Evolutionary conservation across 2,888 invertebrate species (phyloP), one percentile per base, ranked within the genome.

Genomic region (Eupithecia dodoneata): DNA sequence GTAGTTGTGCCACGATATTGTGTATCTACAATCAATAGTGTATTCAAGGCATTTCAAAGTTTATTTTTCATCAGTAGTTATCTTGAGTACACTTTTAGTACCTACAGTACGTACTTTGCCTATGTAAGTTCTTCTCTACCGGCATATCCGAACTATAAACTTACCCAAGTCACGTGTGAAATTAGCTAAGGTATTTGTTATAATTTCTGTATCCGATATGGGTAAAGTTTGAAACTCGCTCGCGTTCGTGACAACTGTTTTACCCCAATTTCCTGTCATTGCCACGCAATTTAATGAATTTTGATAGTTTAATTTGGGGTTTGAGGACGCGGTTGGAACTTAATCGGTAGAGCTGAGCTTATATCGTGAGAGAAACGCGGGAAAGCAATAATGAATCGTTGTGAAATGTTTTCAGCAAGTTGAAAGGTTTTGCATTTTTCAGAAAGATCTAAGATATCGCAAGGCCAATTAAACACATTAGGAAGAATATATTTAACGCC

Each of bases 231-330:
- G 30, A 47, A 77, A 79, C 73, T 59, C 41, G 72, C 78, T 71
- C 75, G 79, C 73, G 77, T 79, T 75, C 79, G 80, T 79, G 80
- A 81, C 81, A 78, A 80, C 80, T 80, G 78, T 74, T 72, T 74
- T 72, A 79, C 80, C 79, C 76, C 78, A 80, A 80, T 81, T 78
- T 80, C 81, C 80, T 79, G 76, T 73, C 75, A 71, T 67, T 71
- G 75, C 78, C 71, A 73, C 75, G 59, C 71, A 76, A 71, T 78
- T 71, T 78, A 78, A 78, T 78, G 78, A 78, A 78, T 78, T 75
- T 78, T 78, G 78, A 78, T 78, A 78, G 78, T 76, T 78, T 78
- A 78, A 78, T 75, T 78, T 78, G 71, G 49, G 73, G 73, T 73
- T 71, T 75, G 75, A 71, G 75, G 73, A 78, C 66, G 70, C 55